Evolutionary conservation across 2,113 vertebrate genomes (phyloP), one percentile per base, ranked within the genome.

Genomic region (Mastomys natalensis): DNA sequence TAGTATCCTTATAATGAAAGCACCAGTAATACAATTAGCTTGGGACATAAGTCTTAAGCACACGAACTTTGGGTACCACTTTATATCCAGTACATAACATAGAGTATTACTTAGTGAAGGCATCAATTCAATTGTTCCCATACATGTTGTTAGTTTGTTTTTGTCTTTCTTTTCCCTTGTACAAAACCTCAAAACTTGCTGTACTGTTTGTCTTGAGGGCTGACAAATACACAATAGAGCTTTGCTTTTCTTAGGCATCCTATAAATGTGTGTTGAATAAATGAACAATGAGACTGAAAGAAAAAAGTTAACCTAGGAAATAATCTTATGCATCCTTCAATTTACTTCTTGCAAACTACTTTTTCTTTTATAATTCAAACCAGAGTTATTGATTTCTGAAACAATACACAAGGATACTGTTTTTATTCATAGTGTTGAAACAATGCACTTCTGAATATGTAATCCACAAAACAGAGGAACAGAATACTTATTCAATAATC

Each of bases 361-460:
- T 95, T 17, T 70, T 88, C 34, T 91, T 51, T 90, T 93, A 37
- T 89, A 93, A 81, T 81, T 95, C 0, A 89, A 94, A 97, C 94
- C 58, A 90, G 64, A 77, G 13, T 22, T 80, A 53, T 34, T 89
- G 5, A 22, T 37, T 92, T 88, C 15, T 19, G 74, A 94, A 74
- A 76, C 8, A 26, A 53, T 51, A 92, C 17, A 95, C 34, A 78
- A 78, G 5, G 3, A 48, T 77, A 62, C 7, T 84, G 29, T 55
- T 90, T 81, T 19, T 0, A 13, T 68, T 72, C 7, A 60, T 16
- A 22, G 29, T 72, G 86, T 51, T 89, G 88, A 60, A 94, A 82
- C 80, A 13, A 62, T 78, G 17, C 40, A 53, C 85, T 92, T 48
- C 40, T 78, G 21, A 53, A 24, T 96, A 0, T 85, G 1, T 58